Evolutionary conservation across 1,140 invertebrate genomes (phyloP), one percentile per base, ranked within the genome.

Genomic region (Diorhabda carinulata): DNA sequence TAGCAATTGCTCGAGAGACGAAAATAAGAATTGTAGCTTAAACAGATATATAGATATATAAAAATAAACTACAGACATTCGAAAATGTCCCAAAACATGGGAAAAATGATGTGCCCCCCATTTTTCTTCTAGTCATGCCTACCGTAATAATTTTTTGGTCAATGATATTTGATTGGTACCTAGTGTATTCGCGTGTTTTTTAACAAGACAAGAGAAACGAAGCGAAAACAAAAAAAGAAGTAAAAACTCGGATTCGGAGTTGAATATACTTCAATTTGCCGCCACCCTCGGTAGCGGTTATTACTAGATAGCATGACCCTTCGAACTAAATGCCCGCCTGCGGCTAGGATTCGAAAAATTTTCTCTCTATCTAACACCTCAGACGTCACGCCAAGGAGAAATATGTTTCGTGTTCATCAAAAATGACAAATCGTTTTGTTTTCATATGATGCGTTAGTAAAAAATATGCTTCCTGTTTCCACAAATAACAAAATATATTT

Each of bases 251-350:
- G 8, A 44, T 62, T 62, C 61, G 61, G 41, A 62, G 43, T 45
- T 65, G 47, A 65, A 65, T 47, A 65, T 57, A 57, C 47, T 65
- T 45, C 56, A 65, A 65, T 65, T 65, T 65, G 56, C 64, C 10
- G 47, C n/a, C 25, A 25, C 41, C 47, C 64, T 40, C 47, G 64
- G 42, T 47, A 65, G 64, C 64, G 41, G 64, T 65, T 65, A 65
- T 65, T 57, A 65, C 64, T 56, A 65, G 64, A 65, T 65, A 65
- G 64, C 64, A 65, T 65, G 64, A 65, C 64, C 64, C 64, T 65
- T 43, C 40, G 25, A 65, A 65, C 47, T 65, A 57, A 56, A 57
- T 57, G 64, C n/a, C 52, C 47, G 64, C 64, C 64, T 57, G 64
- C 52, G 47, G 64, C 47, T 57, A 41, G 5, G 43, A 62, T 52